These are phyloP conservation scores for Heliopora coerulea DNA, from an alignment of 92 coral and sea anemone genomes.

Conservation along the genomic window DNA sequence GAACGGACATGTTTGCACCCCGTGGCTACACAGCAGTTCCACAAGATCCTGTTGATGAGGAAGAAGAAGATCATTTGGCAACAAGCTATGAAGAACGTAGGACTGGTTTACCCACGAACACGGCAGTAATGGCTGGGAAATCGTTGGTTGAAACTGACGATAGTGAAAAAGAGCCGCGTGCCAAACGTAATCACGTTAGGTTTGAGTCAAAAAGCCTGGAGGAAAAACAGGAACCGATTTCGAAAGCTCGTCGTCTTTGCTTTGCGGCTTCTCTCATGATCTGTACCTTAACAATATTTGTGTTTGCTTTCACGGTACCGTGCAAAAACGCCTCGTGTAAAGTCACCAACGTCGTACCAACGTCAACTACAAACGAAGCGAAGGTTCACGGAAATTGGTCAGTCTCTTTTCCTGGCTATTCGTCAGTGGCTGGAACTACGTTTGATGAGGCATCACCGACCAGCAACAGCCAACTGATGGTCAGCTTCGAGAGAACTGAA, in stretches of 20 bases:
- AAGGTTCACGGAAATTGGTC: constrained; percentile 33
- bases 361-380: constrained; percentile 3
- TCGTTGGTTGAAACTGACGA: constrained; percentile 4
- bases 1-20: constrained; percentile 25
- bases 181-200: constrained; percentile 17
- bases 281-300: constrained; percentile 35
- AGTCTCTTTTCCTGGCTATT: constrained; percentile 6
- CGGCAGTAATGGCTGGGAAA: not conserved
- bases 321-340: constrained; percentile 31
- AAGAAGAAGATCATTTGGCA: constrained; percentile 9
- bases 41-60: constrained; percentile 24
- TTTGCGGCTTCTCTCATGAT: constrained; percentile 27
- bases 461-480: constrained; percentile 2
- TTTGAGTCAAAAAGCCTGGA: constrained; percentile 18
- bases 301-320: constrained; percentile 34
- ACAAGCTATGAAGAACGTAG: constrained; percentile 2
- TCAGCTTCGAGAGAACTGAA: not conserved
- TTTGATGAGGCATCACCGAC: constrained; percentile 10
- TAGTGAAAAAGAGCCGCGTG: constrained; percentile 23
- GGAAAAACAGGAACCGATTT: constrained; percentile 24
- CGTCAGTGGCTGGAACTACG: constrained; percentile 7
- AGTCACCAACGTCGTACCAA: constrained; percentile 21
- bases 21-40: constrained; percentile 39
- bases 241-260: constrained; percentile 25
- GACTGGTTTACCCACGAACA: not conserved